These are phyloP conservation scores for Trachemys scripta DNA, from an alignment of 2,113 vertebrate genomes.

Conservation along the genomic window DNA sequence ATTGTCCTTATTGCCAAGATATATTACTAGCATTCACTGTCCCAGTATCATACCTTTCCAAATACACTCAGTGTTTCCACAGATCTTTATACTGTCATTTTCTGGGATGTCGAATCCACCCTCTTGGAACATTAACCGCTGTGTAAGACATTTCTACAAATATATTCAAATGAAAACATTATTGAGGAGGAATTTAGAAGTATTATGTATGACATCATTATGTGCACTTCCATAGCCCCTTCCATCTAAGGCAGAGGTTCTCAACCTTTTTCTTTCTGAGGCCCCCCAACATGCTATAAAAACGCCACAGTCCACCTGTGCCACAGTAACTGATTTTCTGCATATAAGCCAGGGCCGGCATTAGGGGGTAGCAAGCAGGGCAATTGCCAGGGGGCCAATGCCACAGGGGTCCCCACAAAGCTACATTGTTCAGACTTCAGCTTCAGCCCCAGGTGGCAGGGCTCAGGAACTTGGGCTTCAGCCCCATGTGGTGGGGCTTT, in stretches of 20 bases:
- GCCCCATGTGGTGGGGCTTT: too few relatives aligned
- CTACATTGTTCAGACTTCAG: too few relatives aligned
- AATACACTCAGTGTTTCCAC: constrained; percentile 21
- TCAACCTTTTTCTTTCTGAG: too few relatives aligned
- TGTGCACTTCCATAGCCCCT: background rate
- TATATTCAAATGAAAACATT: background rate
- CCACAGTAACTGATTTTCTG: too few relatives aligned
- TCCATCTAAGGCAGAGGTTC: background rate
- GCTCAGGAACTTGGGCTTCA: too few relatives aligned
- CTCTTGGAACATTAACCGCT: background rate
- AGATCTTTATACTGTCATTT: constrained; percentile 46
- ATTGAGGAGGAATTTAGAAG: background rate
- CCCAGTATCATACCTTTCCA: constrained; percentile 55
- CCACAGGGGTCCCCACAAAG: too few relatives aligned
- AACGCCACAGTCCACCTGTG: too few relatives aligned
- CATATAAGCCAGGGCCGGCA: too few relatives aligned
- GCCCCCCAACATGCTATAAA: too few relatives aligned
- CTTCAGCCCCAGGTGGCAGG: too few relatives aligned
- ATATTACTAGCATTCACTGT: background rate
- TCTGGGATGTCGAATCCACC: background rate
- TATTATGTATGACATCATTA: background rate
- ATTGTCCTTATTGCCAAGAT: background rate
- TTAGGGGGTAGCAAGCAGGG: too few relatives aligned
- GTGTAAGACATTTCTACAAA: constrained; percentile 47
- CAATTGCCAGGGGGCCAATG: too few relatives aligned